Base-by-base conservation (phyloP, 2,888 invertebrate species). In the Epirrhoe alternata region DNA sequence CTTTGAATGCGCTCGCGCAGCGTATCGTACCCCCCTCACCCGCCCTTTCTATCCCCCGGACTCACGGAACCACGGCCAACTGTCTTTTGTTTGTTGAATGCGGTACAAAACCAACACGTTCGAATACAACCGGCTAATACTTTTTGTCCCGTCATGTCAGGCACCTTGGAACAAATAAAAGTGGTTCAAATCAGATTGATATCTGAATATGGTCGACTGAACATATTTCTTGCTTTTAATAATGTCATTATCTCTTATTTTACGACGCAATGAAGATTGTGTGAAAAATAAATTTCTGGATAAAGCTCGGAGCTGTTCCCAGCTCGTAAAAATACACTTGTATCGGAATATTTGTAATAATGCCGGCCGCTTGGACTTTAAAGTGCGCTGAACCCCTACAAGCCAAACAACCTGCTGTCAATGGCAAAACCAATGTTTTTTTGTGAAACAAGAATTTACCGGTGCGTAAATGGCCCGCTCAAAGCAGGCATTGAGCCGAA, bases 81-180 rank as follows among this genome's bases (percentile, higher is more conserved):
- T 84, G 80, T 77, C 87, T 88, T 90, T 92, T 92, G 90, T 92
- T 90, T 89, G 88, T 88, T 87, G 86, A 89, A 85, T 79, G 78
- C 82, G 74, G 77, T 83, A 89, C 84, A 89, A 88, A 89, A 86
- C 85, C 85, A 85, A 89, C 88, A 86, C 83, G 85, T 80, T 82
- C 78, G 78, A 85, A 84, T 82, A 84, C 75, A 77, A 78, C 77
- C 72, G 74, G 74, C 76, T 77, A 45, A 70, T 71, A 72, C 80
- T 77, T 81, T 82, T 79, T 75, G 76, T 74, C 73, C 78, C 78
- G 70, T 77, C 75, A 70, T 67, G 65, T 58, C 71, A 64, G 65
- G 67, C 64, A 64, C 66, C 65, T 65, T 61, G 62, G 56, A 61
- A 66, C 63, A 58, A 55, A 68, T 67, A 64, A 66, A 66, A 66